phyloP scores from a whole-genome alignment of 2,113 vertebrate species.

The Sapajus apella region DNA sequence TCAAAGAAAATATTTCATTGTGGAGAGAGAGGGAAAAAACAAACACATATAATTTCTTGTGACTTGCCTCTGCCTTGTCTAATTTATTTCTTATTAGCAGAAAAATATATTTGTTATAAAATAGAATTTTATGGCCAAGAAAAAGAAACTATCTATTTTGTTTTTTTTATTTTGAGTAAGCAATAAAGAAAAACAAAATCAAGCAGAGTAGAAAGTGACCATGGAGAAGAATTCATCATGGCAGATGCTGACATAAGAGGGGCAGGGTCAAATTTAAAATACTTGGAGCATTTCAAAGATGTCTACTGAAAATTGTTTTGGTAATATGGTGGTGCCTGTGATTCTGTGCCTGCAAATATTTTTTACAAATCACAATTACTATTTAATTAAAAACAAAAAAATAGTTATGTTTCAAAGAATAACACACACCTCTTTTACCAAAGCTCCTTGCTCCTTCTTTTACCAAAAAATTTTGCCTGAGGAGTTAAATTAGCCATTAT shows the following conservation, averaged over 20 bases:
- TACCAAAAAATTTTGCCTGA: neutral
- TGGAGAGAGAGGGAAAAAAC: neutral
- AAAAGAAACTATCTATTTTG: neutral
- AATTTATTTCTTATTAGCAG: conserved; percentile 39
- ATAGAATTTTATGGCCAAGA: conserved; percentile 4
- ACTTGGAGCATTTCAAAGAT: neutral
- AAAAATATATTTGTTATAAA: conserved; percentile 10
- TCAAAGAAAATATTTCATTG: conserved; percentile 39
- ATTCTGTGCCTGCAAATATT: neutral
- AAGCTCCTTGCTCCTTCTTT: conserved; percentile 7
- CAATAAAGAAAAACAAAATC: neutral
- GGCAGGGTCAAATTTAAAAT: neutral
- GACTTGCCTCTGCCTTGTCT: neutral
- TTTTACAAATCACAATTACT: neutral
- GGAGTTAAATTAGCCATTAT: neutral
- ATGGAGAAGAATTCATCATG: neutral
- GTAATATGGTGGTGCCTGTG: neutral
- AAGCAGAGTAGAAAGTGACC: neutral
- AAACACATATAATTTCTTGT: conserved; percentile 18
- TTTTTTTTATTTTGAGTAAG: conserved; percentile 18
- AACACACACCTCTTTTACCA: neutral
- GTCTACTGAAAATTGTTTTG: neutral
- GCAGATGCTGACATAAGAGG: neutral
- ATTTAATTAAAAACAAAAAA: neutral
- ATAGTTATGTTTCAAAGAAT: neutral